Percentiles rank a stretch among this genome's conserved stretches.
Evolutionary conservation across 2,113 vertebrate species (phyloP).

Genomic region (Zosterops japonicus): DNA sequence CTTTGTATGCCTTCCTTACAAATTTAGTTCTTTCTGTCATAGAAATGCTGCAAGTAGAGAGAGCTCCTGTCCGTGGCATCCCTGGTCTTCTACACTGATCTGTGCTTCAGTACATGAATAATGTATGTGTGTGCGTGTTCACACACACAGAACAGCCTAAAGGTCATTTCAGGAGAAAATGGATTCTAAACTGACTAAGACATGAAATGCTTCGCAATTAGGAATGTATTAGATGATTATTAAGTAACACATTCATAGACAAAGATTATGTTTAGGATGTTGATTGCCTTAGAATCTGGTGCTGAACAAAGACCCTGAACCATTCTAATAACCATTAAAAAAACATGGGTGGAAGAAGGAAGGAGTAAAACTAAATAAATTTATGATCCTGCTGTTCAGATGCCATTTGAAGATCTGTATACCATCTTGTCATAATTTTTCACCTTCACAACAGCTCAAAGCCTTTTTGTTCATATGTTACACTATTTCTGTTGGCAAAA

Average conservation of each 20-base stretch:
- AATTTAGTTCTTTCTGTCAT: neutral
- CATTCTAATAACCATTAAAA: neutral
- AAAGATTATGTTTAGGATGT: neutral
- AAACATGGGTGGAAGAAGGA: neutral
- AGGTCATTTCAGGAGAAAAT: neutral
- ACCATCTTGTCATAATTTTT: neutral
- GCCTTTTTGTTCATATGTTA: neutral
- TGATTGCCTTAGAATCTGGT: neutral
- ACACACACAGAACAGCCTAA: neutral
- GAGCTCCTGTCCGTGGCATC: neutral
- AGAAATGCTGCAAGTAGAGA: neutral
- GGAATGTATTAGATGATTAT: neutral
- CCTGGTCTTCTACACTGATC: neutral
- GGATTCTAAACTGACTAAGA: neutral
- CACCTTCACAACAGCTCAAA: neutral
- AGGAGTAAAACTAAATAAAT: neutral
- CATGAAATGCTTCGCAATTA: neutral
- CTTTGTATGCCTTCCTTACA: rapidly evolving
- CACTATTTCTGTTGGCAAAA: neutral
- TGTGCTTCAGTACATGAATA: neutral
- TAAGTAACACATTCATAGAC: neutral
- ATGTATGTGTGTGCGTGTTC: neutral
- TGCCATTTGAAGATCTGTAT: neutral
- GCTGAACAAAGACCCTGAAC: neutral
- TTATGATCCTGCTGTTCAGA: neutral